Conservation (phyloP, 1,140 invertebrate genomes). For the Holotrichia oblita region DNA sequence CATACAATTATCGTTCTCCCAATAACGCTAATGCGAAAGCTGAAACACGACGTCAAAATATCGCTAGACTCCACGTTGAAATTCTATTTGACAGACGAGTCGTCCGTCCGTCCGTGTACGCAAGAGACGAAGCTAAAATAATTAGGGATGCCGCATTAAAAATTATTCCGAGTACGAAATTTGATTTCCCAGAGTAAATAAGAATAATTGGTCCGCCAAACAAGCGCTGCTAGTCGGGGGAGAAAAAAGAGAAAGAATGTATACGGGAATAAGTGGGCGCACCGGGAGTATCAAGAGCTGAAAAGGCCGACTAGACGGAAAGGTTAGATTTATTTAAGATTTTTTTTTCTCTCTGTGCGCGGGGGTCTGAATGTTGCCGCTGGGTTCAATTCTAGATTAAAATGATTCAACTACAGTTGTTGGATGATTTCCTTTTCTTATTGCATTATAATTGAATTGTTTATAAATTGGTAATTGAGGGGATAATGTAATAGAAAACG, state of each 20-base stretch:
- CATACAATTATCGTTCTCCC: no score
- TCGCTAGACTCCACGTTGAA: not conserved
- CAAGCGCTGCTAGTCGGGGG: not conserved
- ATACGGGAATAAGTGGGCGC: not conserved
- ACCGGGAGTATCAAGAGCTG: not conserved
- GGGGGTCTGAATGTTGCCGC: no score
- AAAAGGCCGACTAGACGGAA: not conserved
- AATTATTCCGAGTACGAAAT: constrained; percentile 2
- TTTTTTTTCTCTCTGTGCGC: not conserved
- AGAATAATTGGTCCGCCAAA: constrained; percentile 4
- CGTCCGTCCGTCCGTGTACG: not conserved
- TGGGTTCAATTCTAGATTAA: no score
- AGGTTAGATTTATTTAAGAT: not conserved
- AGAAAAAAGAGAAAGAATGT: not conserved
- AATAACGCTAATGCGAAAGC: no score
- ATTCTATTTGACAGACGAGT: not conserved
- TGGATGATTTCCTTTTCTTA: no score
- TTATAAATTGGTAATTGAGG: no score
- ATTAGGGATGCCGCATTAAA: constrained; percentile 2
- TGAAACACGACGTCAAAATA: not conserved
- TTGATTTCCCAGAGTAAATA: not conserved
- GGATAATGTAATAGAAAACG: no score
- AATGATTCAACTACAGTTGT: no score
- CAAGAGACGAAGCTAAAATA: not conserved
- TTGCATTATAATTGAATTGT: no score